phyloP scores from a whole-genome alignment of 2,888 invertebrate genomes.

The Hybos culiciformis region DNA sequence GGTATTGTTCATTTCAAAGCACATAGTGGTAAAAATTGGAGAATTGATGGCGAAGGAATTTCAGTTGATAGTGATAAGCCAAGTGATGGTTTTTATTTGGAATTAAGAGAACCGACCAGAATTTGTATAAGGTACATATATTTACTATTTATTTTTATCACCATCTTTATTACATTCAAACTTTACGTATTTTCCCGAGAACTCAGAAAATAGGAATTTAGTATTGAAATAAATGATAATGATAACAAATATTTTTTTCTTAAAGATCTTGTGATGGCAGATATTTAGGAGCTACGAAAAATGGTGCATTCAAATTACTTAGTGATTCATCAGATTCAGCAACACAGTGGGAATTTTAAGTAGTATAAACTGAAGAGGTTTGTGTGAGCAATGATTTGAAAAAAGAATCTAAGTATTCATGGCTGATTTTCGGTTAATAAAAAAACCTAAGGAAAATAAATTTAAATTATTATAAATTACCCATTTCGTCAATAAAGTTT shows the following conservation, averaged over 20 bases:
- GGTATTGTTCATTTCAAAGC: constrained; percentile 87
- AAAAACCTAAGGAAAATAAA: too few relatives aligned
- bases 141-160: neutral
- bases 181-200: neutral
- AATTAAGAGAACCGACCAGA: constrained; percentile 83
- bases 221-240: neutral
- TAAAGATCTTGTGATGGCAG: constrained; percentile 42
- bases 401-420: too few relatives aligned
- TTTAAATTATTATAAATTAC: too few relatives aligned
- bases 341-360: constrained; percentile 89
- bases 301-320: constrained; percentile 76
- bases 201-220: neutral
- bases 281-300: constrained; percentile 81
- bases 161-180: neutral
- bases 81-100: constrained; percentile 75
- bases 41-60: constrained; percentile 75
- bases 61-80: constrained; percentile 73
- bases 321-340: constrained; percentile 63
- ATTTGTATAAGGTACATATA: constrained; percentile 63
- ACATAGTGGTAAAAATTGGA: constrained; percentile 89
- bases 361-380: too few relatives aligned
- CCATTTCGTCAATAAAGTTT: too few relatives aligned
- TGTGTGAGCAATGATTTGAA: too few relatives aligned
- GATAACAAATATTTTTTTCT: neutral
- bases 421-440: too few relatives aligned